Conservation (phyloP, 2,888 invertebrate genomes). For the Amphiduros pacificus region DNA sequence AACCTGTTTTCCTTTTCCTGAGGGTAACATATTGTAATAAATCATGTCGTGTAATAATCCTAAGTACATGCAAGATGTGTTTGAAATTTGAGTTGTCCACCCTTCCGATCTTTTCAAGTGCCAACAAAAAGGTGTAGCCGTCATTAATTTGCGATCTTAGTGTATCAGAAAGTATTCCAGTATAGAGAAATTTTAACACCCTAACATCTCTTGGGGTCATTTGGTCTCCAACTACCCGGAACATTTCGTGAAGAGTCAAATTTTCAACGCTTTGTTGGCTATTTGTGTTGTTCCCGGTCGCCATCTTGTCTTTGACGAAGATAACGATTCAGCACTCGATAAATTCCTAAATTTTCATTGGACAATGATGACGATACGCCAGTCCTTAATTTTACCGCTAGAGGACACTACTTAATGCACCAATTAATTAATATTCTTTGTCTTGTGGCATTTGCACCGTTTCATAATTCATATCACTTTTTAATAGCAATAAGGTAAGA, state of each 20-base stretch:
- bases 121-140: conserved; percentile 36
- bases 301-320: too few species aligned
- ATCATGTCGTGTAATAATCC: conserved; percentile 35
- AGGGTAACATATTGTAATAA: conserved; percentile 36
- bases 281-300: conserved; percentile 2
- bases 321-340: too few species aligned
- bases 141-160: conserved; percentile 32
- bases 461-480: too few species aligned
- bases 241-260: conserved; percentile 36
- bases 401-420: too few species aligned
- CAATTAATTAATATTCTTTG: too few species aligned
- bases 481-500: too few species aligned
- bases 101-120: conserved; percentile 34
- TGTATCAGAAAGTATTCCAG: conserved; percentile 27
- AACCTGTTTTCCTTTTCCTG: conserved; percentile 35
- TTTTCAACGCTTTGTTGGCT: background rate
- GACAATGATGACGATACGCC: too few species aligned
- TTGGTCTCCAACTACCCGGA: conserved; percentile 37
- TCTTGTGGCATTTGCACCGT: too few species aligned
- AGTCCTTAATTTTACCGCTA: too few species aligned
- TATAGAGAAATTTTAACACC: conserved; percentile 30
- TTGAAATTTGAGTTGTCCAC: conserved; percentile 38
- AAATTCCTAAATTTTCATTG: too few species aligned
- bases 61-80: conserved; percentile 32
- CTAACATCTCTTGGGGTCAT: conserved; percentile 31